phyloP scores from a whole-genome alignment of 2,797 vertebrate species.

The Acanthis flammea region DNA sequence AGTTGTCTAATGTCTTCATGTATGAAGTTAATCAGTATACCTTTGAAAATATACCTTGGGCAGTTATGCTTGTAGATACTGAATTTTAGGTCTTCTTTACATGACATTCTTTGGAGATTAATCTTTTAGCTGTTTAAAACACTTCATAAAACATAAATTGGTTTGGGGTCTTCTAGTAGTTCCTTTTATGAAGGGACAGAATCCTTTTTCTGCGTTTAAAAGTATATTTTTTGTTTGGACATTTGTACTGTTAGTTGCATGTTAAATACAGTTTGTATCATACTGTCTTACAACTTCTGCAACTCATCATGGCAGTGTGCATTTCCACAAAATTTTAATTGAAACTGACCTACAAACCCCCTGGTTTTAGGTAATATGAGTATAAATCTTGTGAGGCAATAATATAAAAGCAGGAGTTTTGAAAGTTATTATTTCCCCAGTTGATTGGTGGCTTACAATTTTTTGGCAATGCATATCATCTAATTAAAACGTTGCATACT shows the following conservation, averaged over 20 bases:
- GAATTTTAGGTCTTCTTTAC: neutral
- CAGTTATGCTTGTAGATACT: neutral
- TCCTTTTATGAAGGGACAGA: neutral
- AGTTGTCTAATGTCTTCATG: slow-evolving; percentile 1
- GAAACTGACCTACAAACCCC: neutral
- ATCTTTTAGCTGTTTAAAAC: neutral
- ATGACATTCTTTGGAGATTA: neutral
- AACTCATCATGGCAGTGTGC: neutral
- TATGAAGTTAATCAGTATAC: slow-evolving; percentile 33
- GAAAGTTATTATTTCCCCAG: neutral
- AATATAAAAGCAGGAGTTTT: neutral
- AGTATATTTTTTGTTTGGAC: neutral
- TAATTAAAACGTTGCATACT: neutral
- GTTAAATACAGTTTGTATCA: neutral
- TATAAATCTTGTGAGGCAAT: neutral
- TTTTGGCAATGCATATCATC: neutral
- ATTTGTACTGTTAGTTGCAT: neutral
- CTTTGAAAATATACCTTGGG: slow-evolving; percentile 32
- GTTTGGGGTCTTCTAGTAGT: neutral
- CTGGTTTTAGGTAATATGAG: neutral
- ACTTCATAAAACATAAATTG: neutral
- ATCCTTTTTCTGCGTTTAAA: neutral
- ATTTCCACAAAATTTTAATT: neutral
- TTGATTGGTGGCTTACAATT: neutral
- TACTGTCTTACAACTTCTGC: neutral